Base-by-base conservation (phyloP, 2,797 vertebrate species). In the Chelonia mydas region DNA sequence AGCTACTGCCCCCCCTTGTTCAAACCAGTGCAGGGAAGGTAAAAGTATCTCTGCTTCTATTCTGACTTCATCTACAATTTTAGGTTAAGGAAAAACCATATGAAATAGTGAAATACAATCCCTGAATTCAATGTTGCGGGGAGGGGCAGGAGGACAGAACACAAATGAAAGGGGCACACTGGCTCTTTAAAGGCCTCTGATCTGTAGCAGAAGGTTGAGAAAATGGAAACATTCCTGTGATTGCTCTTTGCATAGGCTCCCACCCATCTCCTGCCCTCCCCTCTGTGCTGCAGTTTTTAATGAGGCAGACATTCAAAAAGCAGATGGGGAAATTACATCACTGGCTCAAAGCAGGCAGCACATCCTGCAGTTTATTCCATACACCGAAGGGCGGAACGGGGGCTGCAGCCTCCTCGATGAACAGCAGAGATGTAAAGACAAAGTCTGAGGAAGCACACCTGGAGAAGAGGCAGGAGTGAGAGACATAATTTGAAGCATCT, bases 281-380 rank as follows among this genome's bases (percentile, higher is more conserved):
- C 49, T 57, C 87, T 72, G 81, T 50, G 79, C 81, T 68, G 51
- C 47, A 65, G n/a, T 51, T 94, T 96, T 93, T 78, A 84, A 50
- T 11, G 54, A 94, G 87, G 86, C 81, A 83, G 92, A 96, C 88
- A 91, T 72, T 84, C 81, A 89, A 89, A 91, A 81, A 95, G 92
- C 96, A 95, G 94, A 96, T 89, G 94, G 96, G 95, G 98, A 98
- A 98, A 98, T 98, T 95, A 98, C 97, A 98, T 98, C 97, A 98
- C 45, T 74, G 91, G 97, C 93, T 97, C 91, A 37, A 87, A 27
- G 94, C 59, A 98, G 98, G 98, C 98, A 98, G 97, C 95, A 98
- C 93, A 57, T 97, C 98, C 98, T 97, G 97, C 96, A 97, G 96
- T 92, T 93, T 95, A 97, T 96, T 97, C 98, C 98, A 98, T 98